Evolutionary conservation across 2,797 vertebrate species (phyloP).

Genomic region (Oophaga sylvatica): DNA sequence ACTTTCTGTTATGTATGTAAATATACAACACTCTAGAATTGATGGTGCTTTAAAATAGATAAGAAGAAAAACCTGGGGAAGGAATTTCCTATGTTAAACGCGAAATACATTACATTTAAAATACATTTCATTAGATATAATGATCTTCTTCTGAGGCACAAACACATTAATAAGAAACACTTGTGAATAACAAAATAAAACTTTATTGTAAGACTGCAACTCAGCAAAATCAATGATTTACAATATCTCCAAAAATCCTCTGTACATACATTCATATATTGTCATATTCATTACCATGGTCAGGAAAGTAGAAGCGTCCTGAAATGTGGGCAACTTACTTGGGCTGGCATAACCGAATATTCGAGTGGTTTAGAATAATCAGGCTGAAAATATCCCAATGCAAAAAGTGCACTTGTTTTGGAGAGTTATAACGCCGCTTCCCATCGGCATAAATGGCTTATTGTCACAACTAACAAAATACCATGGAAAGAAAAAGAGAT

Average conservation of each 20-base stretch:
- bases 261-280: not conserved
- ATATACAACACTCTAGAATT: too few relatives aligned
- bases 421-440: not conserved
- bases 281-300: not conserved
- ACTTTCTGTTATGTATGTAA: too few relatives aligned
- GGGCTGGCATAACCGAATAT: not conserved
- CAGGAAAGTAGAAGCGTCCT: not conserved
- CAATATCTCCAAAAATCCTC: not conserved
- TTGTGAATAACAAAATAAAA: slow-evolving; percentile 14
- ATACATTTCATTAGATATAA: too few relatives aligned
- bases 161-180: not conserved
- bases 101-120: too few relatives aligned
- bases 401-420: not conserved
- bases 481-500: not conserved
- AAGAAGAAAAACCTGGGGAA: too few relatives aligned
- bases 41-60: too few relatives aligned
- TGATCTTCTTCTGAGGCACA: not conserved
- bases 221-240: not conserved
- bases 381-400: not conserved
- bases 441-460: not conserved
- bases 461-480: not conserved
- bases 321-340: not conserved
- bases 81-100: too few relatives aligned
- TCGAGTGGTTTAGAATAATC: not conserved
- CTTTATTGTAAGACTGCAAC: not conserved